Base-by-base conservation (phyloP, 30 jellyfish, hydroid and myxozoan genomes). In the Cassiopea xamachana region DNA sequence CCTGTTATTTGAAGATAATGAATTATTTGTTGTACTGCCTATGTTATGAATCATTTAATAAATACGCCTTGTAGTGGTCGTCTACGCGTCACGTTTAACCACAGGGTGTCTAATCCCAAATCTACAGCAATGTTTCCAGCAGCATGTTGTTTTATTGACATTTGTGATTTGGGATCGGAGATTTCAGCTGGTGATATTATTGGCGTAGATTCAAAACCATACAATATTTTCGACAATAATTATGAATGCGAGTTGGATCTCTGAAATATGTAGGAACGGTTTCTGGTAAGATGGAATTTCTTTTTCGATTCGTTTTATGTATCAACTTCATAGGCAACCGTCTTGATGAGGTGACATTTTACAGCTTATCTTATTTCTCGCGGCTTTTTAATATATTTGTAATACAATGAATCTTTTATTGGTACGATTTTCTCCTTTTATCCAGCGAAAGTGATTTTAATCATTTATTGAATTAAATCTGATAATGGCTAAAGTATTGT, bases 1-100 rank as follows among this genome's bases (percentile, higher is more conserved):
- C 90, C 60, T 62, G 18, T 46, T 50, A 82, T 68, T 68, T 75
- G 51, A 51, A 49, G 60, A 60, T 78, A 78, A 48, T 50, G 87
- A 5, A 78, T 39, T 71, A 7, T n/a, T 71, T 17, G 55, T 19
- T 71, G 49, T 71, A 71, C 43, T 71, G 55, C 59, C 55, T 19
- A 55, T 71, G 46, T 6, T 67, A 19, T 3, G 55, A 71, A 5
- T 51, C 64, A 9, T 51, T 51, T 2, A 9, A 9, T 9, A 51
- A 9, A 51, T 62, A 13, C 7, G 19, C 19, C 74, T 6, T 17
- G 10, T 14, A 13, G 5, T 50, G 80, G 16, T 19, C 19, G 80
- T 17, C 14, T 71, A 43, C 51, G 80, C 55, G 80, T 68, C 77
- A 68, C 77, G 7, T 9, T 68, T 7, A 18, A 71, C 18, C 80